Evolutionary conservation across 2,888 invertebrate species (phyloP).

Genomic region (Pocota personata): DNA sequence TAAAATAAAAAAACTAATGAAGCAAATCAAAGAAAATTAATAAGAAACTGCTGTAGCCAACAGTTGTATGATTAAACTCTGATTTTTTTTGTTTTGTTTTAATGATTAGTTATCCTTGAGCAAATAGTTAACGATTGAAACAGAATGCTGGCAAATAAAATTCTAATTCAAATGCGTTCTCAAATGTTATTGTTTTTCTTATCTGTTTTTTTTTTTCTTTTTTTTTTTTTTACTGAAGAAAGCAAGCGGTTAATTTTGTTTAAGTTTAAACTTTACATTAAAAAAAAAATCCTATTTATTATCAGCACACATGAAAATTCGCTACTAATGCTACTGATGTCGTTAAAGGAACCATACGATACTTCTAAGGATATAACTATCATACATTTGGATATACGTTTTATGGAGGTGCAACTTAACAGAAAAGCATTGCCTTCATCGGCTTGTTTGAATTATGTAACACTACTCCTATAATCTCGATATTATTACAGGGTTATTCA

Average conservation of each 20-base stretch:
- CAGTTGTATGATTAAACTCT: conserved; percentile 27
- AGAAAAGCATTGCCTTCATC: too few relatives aligned
- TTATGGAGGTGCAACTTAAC: too few relatives aligned
- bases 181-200: conserved; percentile 47
- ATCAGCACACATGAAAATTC: conserved; percentile 41
- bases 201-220: neutral
- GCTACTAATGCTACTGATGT: neutral
- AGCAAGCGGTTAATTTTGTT: conserved; percentile 39
- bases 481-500: too few relatives aligned
- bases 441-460: too few relatives aligned
- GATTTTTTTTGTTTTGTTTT: neutral
- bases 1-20: conserved; percentile 36
- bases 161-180: conserved; percentile 67
- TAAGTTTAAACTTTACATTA: neutral
- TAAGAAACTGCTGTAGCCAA: conserved; percentile 3
- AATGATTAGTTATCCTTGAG: conserved; percentile 7
- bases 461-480: too few relatives aligned
- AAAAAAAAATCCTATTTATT: conserved; percentile 8
- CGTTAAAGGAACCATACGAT: neutral
- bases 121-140: conserved; percentile 34
- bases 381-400: neutral
- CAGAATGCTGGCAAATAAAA: conserved; percentile 65
- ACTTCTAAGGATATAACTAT: neutral
- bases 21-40: conserved; percentile 52
- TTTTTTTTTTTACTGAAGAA: conserved; percentile 5